Evolutionary conservation across 2,888 invertebrate genomes (phyloP), one percentile per base, ranked within the genome.

Genomic region (Saturnia japonica): DNA sequence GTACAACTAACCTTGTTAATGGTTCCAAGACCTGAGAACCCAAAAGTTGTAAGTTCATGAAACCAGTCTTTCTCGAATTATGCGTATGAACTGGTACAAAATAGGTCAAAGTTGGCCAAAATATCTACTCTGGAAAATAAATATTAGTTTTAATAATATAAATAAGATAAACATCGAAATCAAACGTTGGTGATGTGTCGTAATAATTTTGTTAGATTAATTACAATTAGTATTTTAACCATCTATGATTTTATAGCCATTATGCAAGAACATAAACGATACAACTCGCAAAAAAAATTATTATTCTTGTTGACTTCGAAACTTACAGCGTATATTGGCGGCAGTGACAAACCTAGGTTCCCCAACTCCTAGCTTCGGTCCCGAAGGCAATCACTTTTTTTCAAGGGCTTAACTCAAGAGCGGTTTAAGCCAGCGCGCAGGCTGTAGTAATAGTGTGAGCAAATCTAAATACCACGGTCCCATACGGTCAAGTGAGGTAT

Each of bases 1-100:
- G 97, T 0, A 97, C 95, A 80, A 99, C 96, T 68, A 98, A 89
- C 12, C 96, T 95, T 0, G 97, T 95, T 45, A 99, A 89, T 0
- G 98, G 97, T 77, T 97, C 97, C 75, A 98, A 95, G 77, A 96
- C 96, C 97, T 97, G n/a, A 9, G 47, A 47, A 47, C 47, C 16
- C 47, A 47, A 47, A 47, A 4, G 47, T 4, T 6, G 34, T 34
- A 34, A 4, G 6, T 19, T n/a, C 47, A 47, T 0, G 19, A 47
- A 47, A 47, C 45, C 45, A 1, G 19, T 47, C 4, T 16, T 16
- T 47, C 45, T 12, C 19, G 14, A 16, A 47, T 16, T 47, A 47
- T 47, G 45, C 4, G 19, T 47, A 47, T 11, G 16, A 47, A 47
- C 16, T 1, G 16, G 16, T 12, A 47, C 0, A 1, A 16, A 14